These are phyloP conservation scores for Ellobium chinense DNA, from an alignment of 2,888 invertebrate species.

Conservation along the genomic window DNA sequence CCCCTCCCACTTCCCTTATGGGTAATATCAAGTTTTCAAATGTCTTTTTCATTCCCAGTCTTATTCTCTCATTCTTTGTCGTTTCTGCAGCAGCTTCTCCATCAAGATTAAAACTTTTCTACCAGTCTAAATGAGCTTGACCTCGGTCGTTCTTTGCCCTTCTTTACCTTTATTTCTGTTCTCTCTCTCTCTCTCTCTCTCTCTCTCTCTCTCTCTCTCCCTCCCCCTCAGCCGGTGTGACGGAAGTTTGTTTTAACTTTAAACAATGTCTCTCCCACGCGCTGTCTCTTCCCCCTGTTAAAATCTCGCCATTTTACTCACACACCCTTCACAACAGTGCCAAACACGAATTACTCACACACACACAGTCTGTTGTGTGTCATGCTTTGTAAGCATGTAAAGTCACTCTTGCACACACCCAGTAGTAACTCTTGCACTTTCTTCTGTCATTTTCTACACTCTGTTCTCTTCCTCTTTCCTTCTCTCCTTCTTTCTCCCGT, in stretches of 20 bases:
- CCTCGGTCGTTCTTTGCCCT: neutral
- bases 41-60: neutral
- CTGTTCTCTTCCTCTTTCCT: neutral
- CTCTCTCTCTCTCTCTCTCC: neutral
- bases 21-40: too few relatives aligned
- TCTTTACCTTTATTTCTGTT: neutral
- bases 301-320: too few relatives aligned
- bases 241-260: too few relatives aligned
- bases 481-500: neutral
- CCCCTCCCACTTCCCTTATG: neutral
- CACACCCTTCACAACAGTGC: too few relatives aligned
- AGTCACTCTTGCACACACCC: too few relatives aligned
- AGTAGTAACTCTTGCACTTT: neutral
- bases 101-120: too few relatives aligned
- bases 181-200: neutral
- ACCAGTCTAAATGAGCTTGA: too few relatives aligned
- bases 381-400: too few relatives aligned
- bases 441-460: neutral
- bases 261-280: too few relatives aligned
- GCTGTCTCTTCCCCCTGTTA: too few relatives aligned
- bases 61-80: neutral
- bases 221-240: neutral
- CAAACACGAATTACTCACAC: too few relatives aligned
- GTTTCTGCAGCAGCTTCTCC: neutral
- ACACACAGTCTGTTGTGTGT: too few relatives aligned